Base-by-base conservation (phyloP, 2,888 invertebrate species). In the Drosophila testacea region DNA sequence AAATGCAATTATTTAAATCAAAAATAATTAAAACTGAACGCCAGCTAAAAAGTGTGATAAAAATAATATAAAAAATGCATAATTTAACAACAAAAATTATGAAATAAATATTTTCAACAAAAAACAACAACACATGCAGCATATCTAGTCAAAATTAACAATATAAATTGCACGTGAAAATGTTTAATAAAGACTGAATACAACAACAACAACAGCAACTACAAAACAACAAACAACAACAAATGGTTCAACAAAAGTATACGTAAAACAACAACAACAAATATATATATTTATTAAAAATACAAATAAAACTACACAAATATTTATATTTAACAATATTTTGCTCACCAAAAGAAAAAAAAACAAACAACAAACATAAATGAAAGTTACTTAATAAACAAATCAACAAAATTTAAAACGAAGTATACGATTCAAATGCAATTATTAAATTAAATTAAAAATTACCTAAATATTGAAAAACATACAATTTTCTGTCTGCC, bases 221-320 rank as follows among this genome's bases (percentile, higher is more conserved):
- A 84, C 79, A 77, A 88, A 63, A 74, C 57, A 30, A 30, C 30
- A 30, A 79, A 79, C 69, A 74, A 79, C 75, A 81, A 86, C 83
- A 86, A 88, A 88, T 88, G 88, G 83, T 83, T 88, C 80, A 91
- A 91, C 91, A 89, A 91, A 91, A 88, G 91, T 92, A 92, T 91
- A 92, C 92, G 92, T 91, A 91, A 91, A 88, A 77, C 46, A 77
- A 71, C 57, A 75, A 74, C 34, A 79, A 66, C 48, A 54, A 56
- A 80, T 59, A 65, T 63, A 61, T 72, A 66, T 78, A 76, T 73
- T 70, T 77, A 83, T 69, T 71, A 55, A 55, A 63, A 46, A 41
- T 47, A 77, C 61, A 77, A 70, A 10, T 13, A 69, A 66, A 42
- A 42, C 41, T n/a, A 39, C 13, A 78, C 67, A 81, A 76, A 80